Conservation (phyloP, 1,140 invertebrate species). For the Anoplophora glabripennis region DNA sequence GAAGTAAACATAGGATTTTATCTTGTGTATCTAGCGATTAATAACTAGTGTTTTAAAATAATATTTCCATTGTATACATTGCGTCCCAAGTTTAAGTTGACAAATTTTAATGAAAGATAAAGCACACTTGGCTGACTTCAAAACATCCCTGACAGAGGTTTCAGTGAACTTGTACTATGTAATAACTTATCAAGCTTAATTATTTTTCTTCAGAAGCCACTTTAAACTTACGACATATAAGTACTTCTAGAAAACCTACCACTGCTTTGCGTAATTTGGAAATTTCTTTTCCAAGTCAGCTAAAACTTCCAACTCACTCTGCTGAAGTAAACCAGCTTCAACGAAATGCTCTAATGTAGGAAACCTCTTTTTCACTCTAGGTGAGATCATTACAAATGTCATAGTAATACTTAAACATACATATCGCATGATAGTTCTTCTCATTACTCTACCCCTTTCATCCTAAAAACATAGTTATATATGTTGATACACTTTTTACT, state of each 20-base stretch:
- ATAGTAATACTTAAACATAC: slow-evolving; percentile 68
- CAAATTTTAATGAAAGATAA: no score
- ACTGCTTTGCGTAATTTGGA: slow-evolving; percentile 74
- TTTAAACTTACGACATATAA: no score
- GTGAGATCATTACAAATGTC: slow-evolving; percentile 67
- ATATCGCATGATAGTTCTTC: slow-evolving; percentile 70
- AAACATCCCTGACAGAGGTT: no score
- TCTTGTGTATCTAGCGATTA: no score
- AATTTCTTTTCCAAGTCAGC: slow-evolving; percentile 66
- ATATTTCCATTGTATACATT: no score
- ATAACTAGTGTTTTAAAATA: slow-evolving; percentile 44
- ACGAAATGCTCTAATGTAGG: slow-evolving; percentile 76
- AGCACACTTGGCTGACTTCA: no score
- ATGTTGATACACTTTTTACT: no score
- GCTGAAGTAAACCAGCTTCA: slow-evolving; percentile 68
- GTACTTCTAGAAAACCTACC: slow-evolving; percentile 47
- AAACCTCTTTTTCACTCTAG: slow-evolving; percentile 76
- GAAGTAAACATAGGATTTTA: no score
- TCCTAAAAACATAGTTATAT: slow-evolving; percentile 51
- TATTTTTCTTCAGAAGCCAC: no score
- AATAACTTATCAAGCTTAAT: no score
- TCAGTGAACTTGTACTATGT: no score
- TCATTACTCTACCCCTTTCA: slow-evolving; percentile 71
- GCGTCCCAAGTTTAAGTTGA: no score
- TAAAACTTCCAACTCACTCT: slow-evolving; percentile 69